Conservation (phyloP, 2,797 vertebrate genomes). For the Discoglossus pictus region DNA sequence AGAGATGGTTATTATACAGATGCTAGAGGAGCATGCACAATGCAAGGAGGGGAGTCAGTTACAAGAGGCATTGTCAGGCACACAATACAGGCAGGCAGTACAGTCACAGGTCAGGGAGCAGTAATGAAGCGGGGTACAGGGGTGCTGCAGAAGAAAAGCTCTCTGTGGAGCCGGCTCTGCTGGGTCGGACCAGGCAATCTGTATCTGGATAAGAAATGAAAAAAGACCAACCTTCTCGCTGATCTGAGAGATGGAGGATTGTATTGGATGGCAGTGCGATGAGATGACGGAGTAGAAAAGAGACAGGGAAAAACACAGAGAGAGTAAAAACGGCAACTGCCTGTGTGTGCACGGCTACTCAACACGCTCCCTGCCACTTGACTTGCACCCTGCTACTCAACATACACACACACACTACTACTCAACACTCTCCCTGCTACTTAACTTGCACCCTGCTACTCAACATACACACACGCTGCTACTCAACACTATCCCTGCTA, state of each 20-base stretch:
- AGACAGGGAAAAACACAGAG: slow-evolving; percentile 83
- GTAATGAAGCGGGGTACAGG: slow-evolving; percentile 8
- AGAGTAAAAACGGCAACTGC: slow-evolving; percentile 86
- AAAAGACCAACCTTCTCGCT: slow-evolving; percentile 99
- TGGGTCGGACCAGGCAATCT: slow-evolving; percentile 70
- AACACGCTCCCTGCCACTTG: slow-evolving; percentile 46
- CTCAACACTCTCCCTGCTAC: slow-evolving; percentile 46
- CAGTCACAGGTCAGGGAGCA: slow-evolving; percentile 16
- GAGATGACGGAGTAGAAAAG: slow-evolving; percentile 85
- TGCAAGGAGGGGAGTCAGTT: neutral
- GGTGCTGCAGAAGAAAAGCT: slow-evolving; percentile 24
- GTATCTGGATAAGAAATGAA: slow-evolving; percentile 87
- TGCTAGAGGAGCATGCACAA: slow-evolving; percentile 31
- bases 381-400: too few species aligned
- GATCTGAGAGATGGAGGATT: slow-evolving; percentile 97
- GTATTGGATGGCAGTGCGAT: slow-evolving; percentile 92
- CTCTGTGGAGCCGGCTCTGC: slow-evolving; percentile 58
- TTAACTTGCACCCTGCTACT: too few species aligned
- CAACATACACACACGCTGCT: neutral
- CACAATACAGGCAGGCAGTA: slow-evolving; percentile 27
- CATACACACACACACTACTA: slow-evolving; percentile 62
- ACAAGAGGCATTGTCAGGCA: slow-evolving; percentile 22
- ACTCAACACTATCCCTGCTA: slow-evolving; percentile 63
- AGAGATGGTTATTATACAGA: neutral
- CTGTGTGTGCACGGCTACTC: slow-evolving; percentile 74